Evolutionary conservation across 2,113 vertebrate genomes (phyloP), one percentile per base, ranked within the genome.

Genomic region (Pogonocichla stellata): DNA sequence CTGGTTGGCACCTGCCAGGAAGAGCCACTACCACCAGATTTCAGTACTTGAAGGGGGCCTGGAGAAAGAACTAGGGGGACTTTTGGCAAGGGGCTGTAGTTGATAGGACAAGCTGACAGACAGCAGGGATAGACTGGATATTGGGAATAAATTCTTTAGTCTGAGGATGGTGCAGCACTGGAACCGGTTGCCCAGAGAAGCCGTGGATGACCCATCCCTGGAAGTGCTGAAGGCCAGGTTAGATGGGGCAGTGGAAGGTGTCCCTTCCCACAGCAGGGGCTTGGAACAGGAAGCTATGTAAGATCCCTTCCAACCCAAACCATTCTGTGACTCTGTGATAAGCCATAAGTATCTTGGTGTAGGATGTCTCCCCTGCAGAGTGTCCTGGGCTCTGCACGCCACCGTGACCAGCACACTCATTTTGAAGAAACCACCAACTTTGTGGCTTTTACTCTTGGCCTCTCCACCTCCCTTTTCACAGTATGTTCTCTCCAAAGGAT

Each of bases 351-450:
- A 16, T 36, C 31, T 65, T 72, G 28, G 28, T 40, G 23, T 24
- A 33, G 72, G 67, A 42, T 45, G 24, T 18, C 17, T 65, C 50
- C 25, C 78, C 36, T 77, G 67, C 71, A 83, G 62, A 72, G 33
- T 2, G 36, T 56, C 50, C 31, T 22, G 12, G 4, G 22, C 25
- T 62, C 50, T 67, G 40, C 42, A 23, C 0, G 0, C 38, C 33
- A 19, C 2, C 0, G 2, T 50, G 33, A 24, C 51, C 75, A 24
- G 24, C 3, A 23, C 5, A 6, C 8, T 89, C 38, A 10, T 51
- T 81, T n/a, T 54, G 19, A 86, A 86, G 77, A 65, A 69, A 14
- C 25, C 25, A 42, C 54, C 0, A 0, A 28, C 40, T 36, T 36
- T 24, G 42, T 71, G 77, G 47, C 51, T 86, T 91, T 89, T 70